Conservation (phyloP, 2,888 invertebrate species). For the Melinaea marsaeus region DNA sequence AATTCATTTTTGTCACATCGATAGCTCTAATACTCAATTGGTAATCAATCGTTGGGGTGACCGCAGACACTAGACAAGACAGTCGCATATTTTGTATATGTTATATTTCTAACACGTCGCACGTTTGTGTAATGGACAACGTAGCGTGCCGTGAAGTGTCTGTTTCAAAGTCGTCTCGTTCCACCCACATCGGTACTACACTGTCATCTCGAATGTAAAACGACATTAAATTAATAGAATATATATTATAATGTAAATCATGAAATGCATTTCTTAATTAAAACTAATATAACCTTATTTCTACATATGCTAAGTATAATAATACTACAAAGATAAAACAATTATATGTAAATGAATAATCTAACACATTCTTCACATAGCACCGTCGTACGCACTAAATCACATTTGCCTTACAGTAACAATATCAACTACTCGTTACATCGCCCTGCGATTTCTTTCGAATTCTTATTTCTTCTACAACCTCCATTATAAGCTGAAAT, state of each 20-base stretch:
- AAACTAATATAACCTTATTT: constrained; percentile 5
- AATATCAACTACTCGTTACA: constrained; percentile 56
- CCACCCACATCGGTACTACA: constrained; percentile 24
- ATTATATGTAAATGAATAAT: neutral
- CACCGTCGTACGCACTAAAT: constrained; percentile 29
- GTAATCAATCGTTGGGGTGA: constrained; percentile 12
- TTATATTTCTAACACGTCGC: too few relatives aligned
- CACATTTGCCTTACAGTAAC: constrained; percentile 25
- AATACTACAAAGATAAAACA: constrained; percentile 13
- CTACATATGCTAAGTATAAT: constrained; percentile 10
- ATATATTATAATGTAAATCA: constrained; percentile 10
- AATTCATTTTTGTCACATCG: constrained; percentile 12
- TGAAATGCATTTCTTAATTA: constrained; percentile 1
- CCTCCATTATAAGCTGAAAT: constrained; percentile 77
- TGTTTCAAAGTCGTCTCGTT: neutral
- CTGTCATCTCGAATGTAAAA: constrained; percentile 36
- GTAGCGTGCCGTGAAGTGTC: neutral
- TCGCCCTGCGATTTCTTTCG: constrained; percentile 72
- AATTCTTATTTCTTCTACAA: constrained; percentile 76
- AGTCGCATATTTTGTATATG: constrained; percentile 5
- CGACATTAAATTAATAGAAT: constrained; percentile 9
- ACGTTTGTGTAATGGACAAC: too few relatives aligned
- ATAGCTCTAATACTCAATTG: constrained; percentile 23
- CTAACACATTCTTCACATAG: constrained; percentile 21
- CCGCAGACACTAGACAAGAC: constrained; percentile 15